Conservation (phyloP, 2,113 vertebrate genomes). For the Silurus meridionalis region DNA sequence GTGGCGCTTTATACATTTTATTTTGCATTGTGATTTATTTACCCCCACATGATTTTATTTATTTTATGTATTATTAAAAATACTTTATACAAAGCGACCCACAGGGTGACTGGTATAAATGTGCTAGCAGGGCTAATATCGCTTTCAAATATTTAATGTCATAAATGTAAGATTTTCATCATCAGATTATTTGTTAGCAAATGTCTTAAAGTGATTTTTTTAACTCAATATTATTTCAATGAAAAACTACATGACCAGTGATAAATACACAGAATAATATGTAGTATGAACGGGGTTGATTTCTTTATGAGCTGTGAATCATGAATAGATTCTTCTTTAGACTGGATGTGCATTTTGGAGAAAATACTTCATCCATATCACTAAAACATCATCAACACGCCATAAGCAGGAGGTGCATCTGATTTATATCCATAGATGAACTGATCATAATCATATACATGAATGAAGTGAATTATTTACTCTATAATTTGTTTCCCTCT, state of each 20-base stretch:
- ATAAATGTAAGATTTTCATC: neutral
- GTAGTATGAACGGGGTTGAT: neutral
- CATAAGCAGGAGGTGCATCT: neutral
- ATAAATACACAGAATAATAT: neutral
- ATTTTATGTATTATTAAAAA: no score
- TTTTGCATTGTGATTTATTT: neutral
- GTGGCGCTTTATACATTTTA: conserved; percentile 18
- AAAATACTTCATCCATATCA: neutral
- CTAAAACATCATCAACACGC: neutral
- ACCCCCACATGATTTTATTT: neutral
- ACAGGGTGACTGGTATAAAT: neutral
- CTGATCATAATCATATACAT: neutral
- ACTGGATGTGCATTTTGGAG: neutral
- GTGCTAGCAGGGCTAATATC: neutral
- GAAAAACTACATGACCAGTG: neutral
- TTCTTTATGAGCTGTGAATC: neutral
- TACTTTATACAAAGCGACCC: no score
- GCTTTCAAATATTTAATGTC: neutral
- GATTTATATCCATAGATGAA: neutral
- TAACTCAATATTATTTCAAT: neutral
- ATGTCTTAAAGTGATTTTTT: neutral
- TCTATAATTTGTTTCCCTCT: neutral
- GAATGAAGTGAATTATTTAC: neutral
- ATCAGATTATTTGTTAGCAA: neutral
- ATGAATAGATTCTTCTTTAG: neutral